A percentile compares a stretch with the other conserved stretches of the same genome.
These are phyloP conservation scores for Malurus cyaneus DNA, from an alignment of 2,113 vertebrate species.

Conservation along the genomic window DNA sequence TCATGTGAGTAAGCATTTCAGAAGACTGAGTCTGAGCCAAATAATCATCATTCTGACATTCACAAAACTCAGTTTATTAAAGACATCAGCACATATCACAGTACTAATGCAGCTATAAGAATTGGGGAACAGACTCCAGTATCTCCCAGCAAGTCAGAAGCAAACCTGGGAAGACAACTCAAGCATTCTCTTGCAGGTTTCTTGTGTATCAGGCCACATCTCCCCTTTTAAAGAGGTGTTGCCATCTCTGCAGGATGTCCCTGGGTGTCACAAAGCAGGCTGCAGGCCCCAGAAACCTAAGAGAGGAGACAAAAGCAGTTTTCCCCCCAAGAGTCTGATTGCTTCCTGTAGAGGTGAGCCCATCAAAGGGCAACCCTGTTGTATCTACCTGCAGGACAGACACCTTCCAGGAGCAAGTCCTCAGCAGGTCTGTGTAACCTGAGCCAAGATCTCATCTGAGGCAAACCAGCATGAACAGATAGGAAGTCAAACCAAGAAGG, in stretches of 20 bases:
- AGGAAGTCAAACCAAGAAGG: not conserved
- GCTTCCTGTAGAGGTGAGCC: not conserved
- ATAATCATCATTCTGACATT: constrained; percentile 8
- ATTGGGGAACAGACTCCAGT: not conserved
- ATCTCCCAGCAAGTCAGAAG: not conserved
- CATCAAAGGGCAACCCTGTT: accelerated
- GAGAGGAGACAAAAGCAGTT: not conserved
- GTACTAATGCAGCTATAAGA: not conserved
- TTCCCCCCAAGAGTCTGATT: not conserved
- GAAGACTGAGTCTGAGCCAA: not conserved
- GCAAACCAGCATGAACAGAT: not conserved
- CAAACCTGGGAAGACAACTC: not conserved
- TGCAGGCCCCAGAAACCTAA: not conserved
- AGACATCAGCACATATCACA: not conserved
- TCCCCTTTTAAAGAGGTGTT: not conserved
- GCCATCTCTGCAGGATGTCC: not conserved
- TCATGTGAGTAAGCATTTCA: constrained; percentile 27
- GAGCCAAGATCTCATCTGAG: not conserved
- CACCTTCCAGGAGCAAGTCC: not conserved
- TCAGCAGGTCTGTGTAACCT: not conserved
- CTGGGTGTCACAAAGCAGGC: accelerated
- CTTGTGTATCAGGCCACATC: not conserved
- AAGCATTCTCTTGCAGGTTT: not conserved
- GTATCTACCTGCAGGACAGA: not conserved
- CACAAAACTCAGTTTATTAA: constrained; percentile 21